A percentile compares a stretch with the other conserved stretches of the same genome.
phyloP scores from a whole-genome alignment of 1,140 invertebrate species.

The Formica exsecta region DNA sequence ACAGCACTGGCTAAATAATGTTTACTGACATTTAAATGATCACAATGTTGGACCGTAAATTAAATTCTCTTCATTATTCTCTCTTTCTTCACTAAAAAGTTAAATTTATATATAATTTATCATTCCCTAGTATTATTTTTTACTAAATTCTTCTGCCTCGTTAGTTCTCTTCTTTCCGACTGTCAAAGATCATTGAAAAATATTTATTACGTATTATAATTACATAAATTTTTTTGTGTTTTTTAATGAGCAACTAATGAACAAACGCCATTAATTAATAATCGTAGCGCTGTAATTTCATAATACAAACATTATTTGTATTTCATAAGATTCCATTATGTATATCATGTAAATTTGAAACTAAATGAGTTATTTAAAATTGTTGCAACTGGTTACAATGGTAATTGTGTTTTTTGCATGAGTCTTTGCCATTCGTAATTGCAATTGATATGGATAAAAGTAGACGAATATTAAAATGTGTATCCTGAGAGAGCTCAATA shows the following conservation, averaged over 20 bases:
- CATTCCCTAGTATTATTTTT: background rate
- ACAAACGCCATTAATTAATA: background rate
- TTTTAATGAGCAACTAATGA: background rate
- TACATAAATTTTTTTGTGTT: background rate
- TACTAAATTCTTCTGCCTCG: background rate
- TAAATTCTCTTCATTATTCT: background rate
- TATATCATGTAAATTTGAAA: conserved; percentile 18
- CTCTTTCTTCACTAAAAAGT: background rate
- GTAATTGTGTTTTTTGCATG: background rate
- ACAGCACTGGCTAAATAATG: background rate
- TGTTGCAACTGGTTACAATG: background rate
- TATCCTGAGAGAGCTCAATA: background rate
- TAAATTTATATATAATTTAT: conserved; percentile 5
- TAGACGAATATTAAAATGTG: conserved; percentile 7
- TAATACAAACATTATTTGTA: conserved; percentile 16
- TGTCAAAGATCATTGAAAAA: background rate
- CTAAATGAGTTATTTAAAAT: conserved; percentile 17
- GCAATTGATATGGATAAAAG: conserved; percentile 10
- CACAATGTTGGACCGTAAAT: background rate
- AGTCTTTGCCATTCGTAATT: background rate
- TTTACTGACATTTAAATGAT: conserved; percentile 13
- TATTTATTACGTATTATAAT: background rate
- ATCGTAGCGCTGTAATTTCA: conserved; percentile 10
- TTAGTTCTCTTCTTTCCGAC: background rate
- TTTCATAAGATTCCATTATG: conserved; percentile 19